Percentiles rank a stretch among this genome's conserved stretches.
Evolutionary conservation across 2,888 invertebrate genomes (phyloP).

Genomic region (Ceramica pisi): DNA sequence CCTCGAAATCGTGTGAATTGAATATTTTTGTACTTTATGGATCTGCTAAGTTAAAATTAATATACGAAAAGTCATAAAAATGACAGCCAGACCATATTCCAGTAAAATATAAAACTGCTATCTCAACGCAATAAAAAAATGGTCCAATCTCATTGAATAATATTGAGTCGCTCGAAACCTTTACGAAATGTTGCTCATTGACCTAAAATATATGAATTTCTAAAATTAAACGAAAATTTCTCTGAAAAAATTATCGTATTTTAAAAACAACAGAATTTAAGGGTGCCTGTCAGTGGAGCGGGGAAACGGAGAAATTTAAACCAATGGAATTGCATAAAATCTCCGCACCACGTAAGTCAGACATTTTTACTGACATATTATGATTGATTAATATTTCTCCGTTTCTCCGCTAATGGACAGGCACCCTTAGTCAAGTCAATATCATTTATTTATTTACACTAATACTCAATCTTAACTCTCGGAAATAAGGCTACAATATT

Average conservation of each 20-base stretch:
- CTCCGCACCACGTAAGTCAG: no score
- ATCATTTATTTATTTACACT: no score
- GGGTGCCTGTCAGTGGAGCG: no score
- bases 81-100: not conserved
- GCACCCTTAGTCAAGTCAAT: no score
- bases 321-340: no score
- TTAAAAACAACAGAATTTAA: no score
- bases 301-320: no score
- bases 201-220: not conserved
- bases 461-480: no score
- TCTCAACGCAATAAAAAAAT: constrained; percentile 15
- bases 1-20: not conserved
- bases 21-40: not conserved
- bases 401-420: no score
- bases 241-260: not conserved
- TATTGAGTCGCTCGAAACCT: constrained; percentile 13
- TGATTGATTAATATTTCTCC: no score
- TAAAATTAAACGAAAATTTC: not conserved
- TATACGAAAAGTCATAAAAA: not conserved
- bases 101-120: not conserved
- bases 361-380: no score
- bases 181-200: constrained; percentile 4
- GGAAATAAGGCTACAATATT: no score
- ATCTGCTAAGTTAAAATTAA: constrained; percentile 10
- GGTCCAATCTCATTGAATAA: constrained; percentile 8